Evolutionary conservation across 2,888 invertebrate genomes (phyloP), one percentile per base, ranked within the genome.

Genomic region (Bedellia somnulentella): DNA sequence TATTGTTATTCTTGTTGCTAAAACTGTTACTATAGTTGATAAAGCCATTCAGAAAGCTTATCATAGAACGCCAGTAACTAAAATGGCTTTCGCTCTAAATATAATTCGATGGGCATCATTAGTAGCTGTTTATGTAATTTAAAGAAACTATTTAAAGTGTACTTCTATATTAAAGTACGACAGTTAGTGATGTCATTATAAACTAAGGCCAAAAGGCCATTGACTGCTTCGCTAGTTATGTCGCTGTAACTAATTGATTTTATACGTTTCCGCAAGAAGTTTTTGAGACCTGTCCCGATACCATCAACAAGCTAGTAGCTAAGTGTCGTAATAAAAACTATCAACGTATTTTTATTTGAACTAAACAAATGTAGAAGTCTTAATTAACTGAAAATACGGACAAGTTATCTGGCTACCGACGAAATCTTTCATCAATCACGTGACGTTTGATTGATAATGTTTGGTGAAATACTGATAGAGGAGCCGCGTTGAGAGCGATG

Each of bases 401-500:
- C 71, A 70, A 60, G 68, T 53, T 68, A 70, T 70, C 68, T 56
- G 39, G 75, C 73, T 75, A 73, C 75, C 55, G 71, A 63, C 52
- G 61, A 62, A 58, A 62, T 61, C 57, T 71, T 63, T 52, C 71
- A 75, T 75, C 70, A 66, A 73, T 75, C 75, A 75, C 62, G 37
- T 37, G 47, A 47, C 45, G 50, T 46, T 59, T 75, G 75, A 73
- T 73, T 75, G 73, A 75, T 75, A 71, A 68, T 60, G 55, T 54
- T 53, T 62, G 54, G 68, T 71, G 73, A 68, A 68, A 67, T 71
- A 70, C 71, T 73, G 73, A 75, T 73, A 64, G 60, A 66, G 63
- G 49, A 53, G 58, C 63, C 64, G 64, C 60, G 63, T 54, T 51
- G 55, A 50, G 60, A 61, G 61, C 55, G 57, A 54, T 62, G 64